These are phyloP conservation scores for Oreortyx pictus DNA, from an alignment of 2,797 vertebrate species.

Conservation along the genomic window DNA sequence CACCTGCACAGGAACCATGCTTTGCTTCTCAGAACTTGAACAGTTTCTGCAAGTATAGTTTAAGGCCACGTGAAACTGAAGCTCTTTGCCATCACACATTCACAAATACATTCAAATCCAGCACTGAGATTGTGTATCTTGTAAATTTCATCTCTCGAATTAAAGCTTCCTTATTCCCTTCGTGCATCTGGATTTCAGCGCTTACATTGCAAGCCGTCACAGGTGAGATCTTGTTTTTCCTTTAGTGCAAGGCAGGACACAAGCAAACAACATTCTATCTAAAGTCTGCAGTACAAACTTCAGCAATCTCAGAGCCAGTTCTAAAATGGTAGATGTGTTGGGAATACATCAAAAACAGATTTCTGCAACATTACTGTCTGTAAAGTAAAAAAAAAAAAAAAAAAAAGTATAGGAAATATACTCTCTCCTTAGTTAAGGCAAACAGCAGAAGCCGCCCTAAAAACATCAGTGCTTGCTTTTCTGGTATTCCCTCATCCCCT, in stretches of 20 bases:
- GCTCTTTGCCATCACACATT: neutral
- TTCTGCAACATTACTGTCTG: neutral
- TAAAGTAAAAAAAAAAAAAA: neutral
- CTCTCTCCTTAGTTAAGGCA: neutral
- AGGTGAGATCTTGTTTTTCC: neutral
- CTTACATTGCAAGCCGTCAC: neutral
- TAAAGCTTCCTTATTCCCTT: neutral
- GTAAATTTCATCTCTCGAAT: neutral
- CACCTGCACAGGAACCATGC: neutral
- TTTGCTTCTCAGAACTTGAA: neutral
- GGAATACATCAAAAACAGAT: neutral
- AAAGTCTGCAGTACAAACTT: fast-evolving
- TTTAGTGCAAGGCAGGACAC: neutral
- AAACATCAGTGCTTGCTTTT: neutral
- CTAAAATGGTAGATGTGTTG: neutral
- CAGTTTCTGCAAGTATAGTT: neutral
- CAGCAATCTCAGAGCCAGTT: neutral
- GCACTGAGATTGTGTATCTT: neutral
- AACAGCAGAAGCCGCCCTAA: neutral
- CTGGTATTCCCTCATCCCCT: neutral
- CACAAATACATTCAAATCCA: neutral
- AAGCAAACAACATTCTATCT: neutral
- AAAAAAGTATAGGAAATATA: neutral
- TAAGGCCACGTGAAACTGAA: slow-evolving; percentile 7
- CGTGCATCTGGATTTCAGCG: neutral